These are phyloP conservation scores for Aix galericulata DNA, from an alignment of 2,113 vertebrate genomes.

Conservation along the genomic window DNA sequence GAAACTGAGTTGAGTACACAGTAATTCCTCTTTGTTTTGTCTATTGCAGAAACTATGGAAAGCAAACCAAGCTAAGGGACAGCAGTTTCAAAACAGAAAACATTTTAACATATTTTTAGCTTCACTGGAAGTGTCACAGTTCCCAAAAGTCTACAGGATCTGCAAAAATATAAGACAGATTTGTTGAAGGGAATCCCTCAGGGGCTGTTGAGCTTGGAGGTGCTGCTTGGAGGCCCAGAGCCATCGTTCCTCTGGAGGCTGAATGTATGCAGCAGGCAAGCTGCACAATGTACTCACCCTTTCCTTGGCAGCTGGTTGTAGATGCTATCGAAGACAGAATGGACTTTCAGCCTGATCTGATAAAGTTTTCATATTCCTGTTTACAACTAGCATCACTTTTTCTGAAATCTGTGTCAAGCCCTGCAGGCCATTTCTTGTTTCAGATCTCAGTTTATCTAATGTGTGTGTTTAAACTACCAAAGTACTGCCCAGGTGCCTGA, in stretches of 20 bases:
- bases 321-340: background rate
- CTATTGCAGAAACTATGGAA: background rate
- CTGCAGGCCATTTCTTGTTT: background rate
- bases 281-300: background rate
- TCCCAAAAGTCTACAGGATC: background rate
- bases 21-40: background rate
- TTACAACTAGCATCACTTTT: background rate
- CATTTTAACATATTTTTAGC: background rate
- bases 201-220: background rate
- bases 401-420: background rate
- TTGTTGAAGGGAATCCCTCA: background rate
- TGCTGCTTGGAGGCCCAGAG: background rate
- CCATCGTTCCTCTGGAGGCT: background rate
- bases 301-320: background rate
- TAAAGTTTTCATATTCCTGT: background rate
- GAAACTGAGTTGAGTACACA: background rate
- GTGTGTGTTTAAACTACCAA: fast-evolving
- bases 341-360: background rate
- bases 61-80: background rate
- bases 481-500: background rate
- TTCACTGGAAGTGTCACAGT: background rate
- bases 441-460: background rate
- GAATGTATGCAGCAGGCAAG: background rate
- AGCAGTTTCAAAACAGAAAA: background rate
- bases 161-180: background rate